Base-by-base conservation (phyloP, 2,888 invertebrate genomes). In the Cremastinae sp. region DNA sequence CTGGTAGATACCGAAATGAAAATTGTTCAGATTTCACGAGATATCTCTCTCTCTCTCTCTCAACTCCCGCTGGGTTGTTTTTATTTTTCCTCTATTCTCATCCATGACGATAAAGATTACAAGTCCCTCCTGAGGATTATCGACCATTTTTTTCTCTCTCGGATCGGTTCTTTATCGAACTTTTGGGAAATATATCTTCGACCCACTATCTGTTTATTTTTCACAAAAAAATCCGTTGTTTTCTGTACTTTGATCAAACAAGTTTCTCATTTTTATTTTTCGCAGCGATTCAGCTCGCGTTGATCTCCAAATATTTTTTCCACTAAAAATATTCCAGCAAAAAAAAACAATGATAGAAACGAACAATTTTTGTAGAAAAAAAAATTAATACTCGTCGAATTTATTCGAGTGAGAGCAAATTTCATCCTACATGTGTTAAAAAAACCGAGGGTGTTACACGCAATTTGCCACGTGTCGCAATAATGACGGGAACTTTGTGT, bases 381-480 rank as follows among this genome's bases (percentile, higher is more conserved):
- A 53, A 47, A 28, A 28, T 28, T 28, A 28, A 3, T 2, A 28
- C 28, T 28, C 2, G 5, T 28, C 71, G 58, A 76, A 78, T 38
- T 54, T 66, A 62, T 56, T 77, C 64, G 58, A 74, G 62, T 69
- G 56, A 54, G 68, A 56, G 73, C 34, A 73, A 80, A 78, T 79
- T 79, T 65, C 69, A 80, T 80, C 66, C 68, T 36, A 69, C 71
- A 75, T 75, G 76, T 56, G 51, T 51, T 22, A 65, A 45, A 43
- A 72, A 61, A 49, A 38, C 56, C 70, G 70, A 73, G 66, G 85
- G 84, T 85, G 85, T 87, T 84, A 86, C 87, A 86, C 86, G 84
- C 87, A 87, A 88, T 88, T 88, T 87, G 85, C 76, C 83, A 75
- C 86, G 82, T 83, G 85, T 85, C 83, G 78, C 78, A 80, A 82